Conservation (phyloP, 2,797 vertebrate genomes). For the Melanotaenia trifasciata region DNA sequence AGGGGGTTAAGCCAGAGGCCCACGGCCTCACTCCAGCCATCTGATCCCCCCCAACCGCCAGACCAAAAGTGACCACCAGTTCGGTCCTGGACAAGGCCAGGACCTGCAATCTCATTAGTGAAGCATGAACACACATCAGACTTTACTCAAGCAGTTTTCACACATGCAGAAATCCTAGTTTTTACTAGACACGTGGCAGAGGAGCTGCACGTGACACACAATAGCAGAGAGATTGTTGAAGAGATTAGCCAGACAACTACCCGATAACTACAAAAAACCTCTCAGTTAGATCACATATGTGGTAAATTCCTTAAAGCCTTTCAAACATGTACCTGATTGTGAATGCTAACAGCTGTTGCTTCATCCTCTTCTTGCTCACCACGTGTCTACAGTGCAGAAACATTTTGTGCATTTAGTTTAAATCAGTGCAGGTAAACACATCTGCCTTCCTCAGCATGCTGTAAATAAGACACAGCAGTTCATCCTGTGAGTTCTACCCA, state of each 20-base stretch:
- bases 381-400: neutral
- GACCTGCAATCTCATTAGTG: constrained; percentile 69
- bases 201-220: too few relatives aligned
- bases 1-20: constrained; percentile 66
- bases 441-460: too few relatives aligned
- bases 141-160: constrained; percentile 5
- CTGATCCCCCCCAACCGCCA: constrained; percentile 63
- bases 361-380: too few relatives aligned
- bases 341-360: too few relatives aligned
- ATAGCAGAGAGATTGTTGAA: neutral
- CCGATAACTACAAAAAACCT: neutral
- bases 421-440: too few relatives aligned
- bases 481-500: too few relatives aligned
- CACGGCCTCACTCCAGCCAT: constrained; percentile 71
- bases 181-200: neutral
- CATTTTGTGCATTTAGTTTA: neutral
- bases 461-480: too few relatives aligned
- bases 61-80: constrained; percentile 50
- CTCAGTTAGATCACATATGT: neutral
- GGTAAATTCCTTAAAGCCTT: neutral
- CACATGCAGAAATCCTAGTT: neutral
- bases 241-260: neutral
- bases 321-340: too few relatives aligned
- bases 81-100: constrained; percentile 40
- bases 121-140: constrained; percentile 60